Evolutionary conservation across 2,888 invertebrate species (phyloP), one percentile per base, ranked within the genome.

Genomic region (Baccha elongata): DNA sequence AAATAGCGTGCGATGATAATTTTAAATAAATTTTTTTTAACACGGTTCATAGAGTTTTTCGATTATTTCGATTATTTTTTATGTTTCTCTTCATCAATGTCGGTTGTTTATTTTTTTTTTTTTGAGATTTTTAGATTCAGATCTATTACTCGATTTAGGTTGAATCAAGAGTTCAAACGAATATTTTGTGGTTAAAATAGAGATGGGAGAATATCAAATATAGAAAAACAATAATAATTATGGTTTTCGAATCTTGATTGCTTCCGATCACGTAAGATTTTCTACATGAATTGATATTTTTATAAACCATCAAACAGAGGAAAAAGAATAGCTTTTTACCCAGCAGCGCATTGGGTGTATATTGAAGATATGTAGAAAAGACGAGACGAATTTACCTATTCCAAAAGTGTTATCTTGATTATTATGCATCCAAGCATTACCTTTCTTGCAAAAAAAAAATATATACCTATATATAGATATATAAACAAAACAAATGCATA

Each of bases 181-280:
- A 26, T 65, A 32, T 65, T 52, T 46, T 15, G 17, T 42, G 17
- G 50, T 8, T n/a, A 17, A 35, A 11, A 19, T 7, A 5, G 21
- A 46, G 46, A 40, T 7, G 26, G 40, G 40, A 42, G 72, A 48
- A 29, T 21, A 37, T 62, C 29, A 52, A 67, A 46, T 46, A 46
- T 46, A 35, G 40, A 42, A 29, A 72, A 29, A 60, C 60, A 44
- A 60, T 60, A 75, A 65, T 72, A 76, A 76, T 76, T 76, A 68
- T 75, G 23, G 60, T 48, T 55, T 81, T 72, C 46, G 32, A 68
- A 65, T 67, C 71, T 80, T 84, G 84, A 85, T 85, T 85, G 80
- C 80, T 85, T 85, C 85, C 85, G 85, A 85, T 85, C 85, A 85
- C 85, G 85, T 73, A 68, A 84, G 71, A 68, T 67, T 72, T 72